Evolutionary conservation across 2,113 vertebrate species (phyloP).

Genomic region (Burhinus bistriatus): DNA sequence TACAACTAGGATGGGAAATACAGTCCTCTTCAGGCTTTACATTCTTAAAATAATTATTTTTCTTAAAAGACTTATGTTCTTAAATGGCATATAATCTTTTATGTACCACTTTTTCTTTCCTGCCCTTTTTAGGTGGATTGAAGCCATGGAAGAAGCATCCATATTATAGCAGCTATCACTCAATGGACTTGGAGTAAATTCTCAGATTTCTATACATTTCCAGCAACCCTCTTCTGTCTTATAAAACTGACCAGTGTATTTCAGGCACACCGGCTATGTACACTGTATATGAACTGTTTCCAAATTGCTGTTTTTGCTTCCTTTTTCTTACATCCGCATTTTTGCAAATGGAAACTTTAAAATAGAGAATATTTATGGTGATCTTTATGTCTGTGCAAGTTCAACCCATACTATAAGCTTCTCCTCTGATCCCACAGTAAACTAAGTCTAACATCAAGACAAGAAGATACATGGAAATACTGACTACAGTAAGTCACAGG

Average conservation of each 20-base stretch:
- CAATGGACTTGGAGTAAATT: slow-evolving; percentile 51
- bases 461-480: slow-evolving; percentile 24
- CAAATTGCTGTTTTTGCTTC: neutral
- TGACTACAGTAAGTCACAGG: slow-evolving; percentile 22
- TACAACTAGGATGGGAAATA: neutral
- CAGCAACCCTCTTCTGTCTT: neutral
- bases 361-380: slow-evolving; percentile 61
- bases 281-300: slow-evolving; percentile 27
- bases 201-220: slow-evolving; percentile 11
- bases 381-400: slow-evolving; percentile 3
- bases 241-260: slow-evolving; percentile 20
- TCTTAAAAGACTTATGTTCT: neutral
- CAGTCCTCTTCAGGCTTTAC: neutral
- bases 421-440: slow-evolving; percentile 15
- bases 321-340: neutral
- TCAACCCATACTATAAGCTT: slow-evolving; percentile 3
- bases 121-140: slow-evolving; percentile 84
- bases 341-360: slow-evolving; percentile 24
- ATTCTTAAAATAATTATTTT: neutral
- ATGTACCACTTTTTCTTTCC: neutral
- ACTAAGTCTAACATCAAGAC: slow-evolving; percentile 15
- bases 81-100: neutral
- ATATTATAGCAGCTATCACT: slow-evolving; percentile 86
- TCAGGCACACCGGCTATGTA: neutral
- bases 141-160: slow-evolving; percentile 94